These are phyloP conservation scores for Cosmorhoe ocellata DNA, from an alignment of 2,888 invertebrate species.

Conservation along the genomic window DNA sequence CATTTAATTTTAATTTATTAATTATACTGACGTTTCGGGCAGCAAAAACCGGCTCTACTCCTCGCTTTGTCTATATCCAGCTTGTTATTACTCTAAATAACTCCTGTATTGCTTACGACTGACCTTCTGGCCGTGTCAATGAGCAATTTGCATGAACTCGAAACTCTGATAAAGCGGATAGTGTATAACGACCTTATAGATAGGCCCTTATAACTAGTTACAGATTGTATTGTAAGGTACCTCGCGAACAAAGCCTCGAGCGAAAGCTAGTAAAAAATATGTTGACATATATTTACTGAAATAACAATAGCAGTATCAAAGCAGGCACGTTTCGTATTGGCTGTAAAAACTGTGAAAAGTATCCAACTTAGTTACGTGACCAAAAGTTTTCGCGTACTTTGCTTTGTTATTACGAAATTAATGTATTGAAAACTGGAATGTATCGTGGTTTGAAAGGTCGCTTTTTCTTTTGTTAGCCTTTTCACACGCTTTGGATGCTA, in stretches of 20 bases:
- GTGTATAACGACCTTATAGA: constrained; percentile 4
- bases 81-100: constrained; percentile 2
- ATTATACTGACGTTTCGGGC: too few species aligned
- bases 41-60: background rate
- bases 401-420: background rate
- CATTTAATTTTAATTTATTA: too few species aligned
- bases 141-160: constrained; percentile 34
- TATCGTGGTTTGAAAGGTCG: too few species aligned
- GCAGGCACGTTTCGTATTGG: constrained; percentile 37
- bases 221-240: too few species aligned
- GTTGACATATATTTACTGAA: too few species aligned
- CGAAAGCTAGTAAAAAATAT: too few species aligned
- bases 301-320: constrained; percentile 1
- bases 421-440: too few species aligned
- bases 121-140: constrained; percentile 36
- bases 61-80: background rate
- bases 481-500: too few species aligned
- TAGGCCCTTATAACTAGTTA: background rate
- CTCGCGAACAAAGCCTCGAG: too few species aligned
- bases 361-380: constrained; percentile 35
- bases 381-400: constrained; percentile 27
- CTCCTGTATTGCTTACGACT: constrained; percentile 41
- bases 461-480: too few species aligned
- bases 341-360: constrained; percentile 25
- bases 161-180: constrained; percentile 11